phyloP scores from a whole-genome alignment of 2,888 invertebrate genomes.

The Hetaerina titia region DNA sequence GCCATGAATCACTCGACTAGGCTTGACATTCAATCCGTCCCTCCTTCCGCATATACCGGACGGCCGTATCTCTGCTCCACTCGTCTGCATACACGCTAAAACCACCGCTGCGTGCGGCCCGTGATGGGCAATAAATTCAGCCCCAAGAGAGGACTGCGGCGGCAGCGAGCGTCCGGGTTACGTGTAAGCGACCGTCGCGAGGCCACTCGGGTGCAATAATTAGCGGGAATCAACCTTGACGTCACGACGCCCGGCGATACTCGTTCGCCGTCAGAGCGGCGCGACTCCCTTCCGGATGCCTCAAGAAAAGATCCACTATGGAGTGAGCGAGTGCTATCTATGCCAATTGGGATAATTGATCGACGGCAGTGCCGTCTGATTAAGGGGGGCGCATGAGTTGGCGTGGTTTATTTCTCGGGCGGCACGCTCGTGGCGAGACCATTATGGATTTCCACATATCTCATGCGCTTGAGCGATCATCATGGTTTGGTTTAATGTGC shows the following conservation, averaged over 20 bases:
- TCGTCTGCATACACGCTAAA: not conserved
- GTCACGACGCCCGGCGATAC: not conserved
- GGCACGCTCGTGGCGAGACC: not conserved
- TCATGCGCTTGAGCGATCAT: not conserved
- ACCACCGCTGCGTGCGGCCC: not conserved
- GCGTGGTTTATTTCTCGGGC: not conserved
- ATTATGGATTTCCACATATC: not conserved
- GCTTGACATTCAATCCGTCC: not conserved
- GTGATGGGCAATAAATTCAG: constrained; percentile 2
- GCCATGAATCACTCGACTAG: not conserved
- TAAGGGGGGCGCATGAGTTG: not conserved
- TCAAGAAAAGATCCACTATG: not conserved
- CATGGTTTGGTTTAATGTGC: no score
- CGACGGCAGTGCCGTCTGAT: not conserved
- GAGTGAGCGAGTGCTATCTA: not conserved
- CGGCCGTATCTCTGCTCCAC: not conserved
- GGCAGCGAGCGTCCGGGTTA: not conserved
- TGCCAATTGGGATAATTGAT: not conserved
- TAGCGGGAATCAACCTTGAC: not conserved
- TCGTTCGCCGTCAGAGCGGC: not conserved
- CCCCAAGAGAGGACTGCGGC: not conserved
- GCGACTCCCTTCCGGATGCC: not conserved
- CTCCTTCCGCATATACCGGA: not conserved
- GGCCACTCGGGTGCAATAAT: not conserved
- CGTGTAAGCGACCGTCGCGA: not conserved